These are phyloP conservation scores for Cylindroiulus punctatus DNA, from an alignment of 2,888 invertebrate species.

Conservation along the genomic window DNA sequence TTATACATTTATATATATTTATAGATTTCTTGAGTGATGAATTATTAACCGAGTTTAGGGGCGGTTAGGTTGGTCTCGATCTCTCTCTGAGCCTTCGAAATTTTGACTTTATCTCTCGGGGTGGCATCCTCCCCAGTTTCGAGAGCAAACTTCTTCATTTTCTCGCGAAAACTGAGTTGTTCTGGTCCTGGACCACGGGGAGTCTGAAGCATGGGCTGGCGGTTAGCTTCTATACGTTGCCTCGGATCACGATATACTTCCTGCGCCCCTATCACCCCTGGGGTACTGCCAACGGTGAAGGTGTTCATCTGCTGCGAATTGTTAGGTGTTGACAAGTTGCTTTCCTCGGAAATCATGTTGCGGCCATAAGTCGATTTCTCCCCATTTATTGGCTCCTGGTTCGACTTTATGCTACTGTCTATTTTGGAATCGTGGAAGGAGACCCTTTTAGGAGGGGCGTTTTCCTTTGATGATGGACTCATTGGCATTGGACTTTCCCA, in stretches of 20 bases:
- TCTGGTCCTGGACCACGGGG: constrained; percentile 79
- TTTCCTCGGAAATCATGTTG: constrained; percentile 53
- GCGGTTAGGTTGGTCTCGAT: constrained; percentile 74
- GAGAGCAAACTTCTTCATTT: constrained; percentile 99
- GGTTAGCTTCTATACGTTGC: constrained; percentile 84
- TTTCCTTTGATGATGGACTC: constrained; percentile 60
- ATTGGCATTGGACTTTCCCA: constrained; percentile 60
- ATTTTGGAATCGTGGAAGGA: constrained; percentile 66
- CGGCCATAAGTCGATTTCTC: constrained; percentile 32
- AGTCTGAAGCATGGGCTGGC: constrained; percentile 69
- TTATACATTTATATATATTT: constrained; percentile 37
- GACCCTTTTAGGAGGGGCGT: constrained; percentile 64
- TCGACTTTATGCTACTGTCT: constrained; percentile 58
- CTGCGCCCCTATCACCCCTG: constrained; percentile 97
- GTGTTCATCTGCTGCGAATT: constrained; percentile 58
- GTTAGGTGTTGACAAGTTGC: constrained; percentile 54
- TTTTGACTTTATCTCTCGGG: constrained; percentile 94
- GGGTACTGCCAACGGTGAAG: constrained; percentile 76
- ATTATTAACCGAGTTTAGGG: constrained; percentile 14
- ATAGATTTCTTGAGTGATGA: neutral
- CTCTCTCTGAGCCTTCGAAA: constrained; percentile 93
- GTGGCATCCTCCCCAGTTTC: constrained; percentile 93
- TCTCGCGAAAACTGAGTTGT: constrained; percentile 95
- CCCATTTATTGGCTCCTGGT: constrained; percentile 17
- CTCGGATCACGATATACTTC: constrained; percentile 98